Evolutionary conservation across 1,140 invertebrate species (phyloP).

Genomic region (Drosophila subpulchrella): DNA sequence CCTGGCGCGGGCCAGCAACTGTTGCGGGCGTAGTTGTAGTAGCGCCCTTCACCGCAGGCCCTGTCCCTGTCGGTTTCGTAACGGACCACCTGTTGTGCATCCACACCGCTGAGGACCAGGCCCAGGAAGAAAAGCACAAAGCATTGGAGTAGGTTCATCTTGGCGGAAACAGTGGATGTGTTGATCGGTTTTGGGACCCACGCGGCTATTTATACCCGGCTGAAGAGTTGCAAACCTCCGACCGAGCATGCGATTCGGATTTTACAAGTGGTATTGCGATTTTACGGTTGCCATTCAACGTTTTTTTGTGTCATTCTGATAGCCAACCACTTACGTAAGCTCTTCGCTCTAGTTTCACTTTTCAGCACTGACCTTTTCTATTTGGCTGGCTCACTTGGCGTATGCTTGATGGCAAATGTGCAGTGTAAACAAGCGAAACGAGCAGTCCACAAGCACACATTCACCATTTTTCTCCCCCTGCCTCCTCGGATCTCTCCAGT

Average conservation of each 20-base stretch:
- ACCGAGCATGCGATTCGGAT: background rate
- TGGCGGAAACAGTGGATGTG: background rate
- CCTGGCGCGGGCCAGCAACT: background rate
- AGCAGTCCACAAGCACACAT: constrained; percentile 14
- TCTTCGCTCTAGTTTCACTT: background rate
- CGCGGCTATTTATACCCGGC: background rate
- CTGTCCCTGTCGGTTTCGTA: too few species aligned
- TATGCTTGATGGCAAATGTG: constrained; percentile 33
- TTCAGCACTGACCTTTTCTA: constrained; percentile 9
- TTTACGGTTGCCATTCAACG: background rate
- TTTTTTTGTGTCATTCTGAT: background rate
- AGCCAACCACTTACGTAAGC: constrained; percentile 14
- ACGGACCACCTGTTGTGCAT: too few species aligned
- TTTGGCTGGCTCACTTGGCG: constrained; percentile 25
- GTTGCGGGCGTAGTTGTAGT: background rate
- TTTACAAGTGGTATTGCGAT: background rate
- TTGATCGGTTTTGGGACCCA: background rate
- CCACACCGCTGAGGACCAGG: background rate
- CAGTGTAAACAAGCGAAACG: constrained; percentile 26
- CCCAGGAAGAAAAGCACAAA: constrained; percentile 15
- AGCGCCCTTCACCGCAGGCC: constrained; percentile 1
- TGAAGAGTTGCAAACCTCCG: background rate
- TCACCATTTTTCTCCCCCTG: background rate
- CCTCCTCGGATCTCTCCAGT: background rate
- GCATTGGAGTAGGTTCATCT: constrained; percentile 18